Evolutionary conservation across 2,797 vertebrate species (phyloP).

Genomic region (Anas bahamensis): DNA sequence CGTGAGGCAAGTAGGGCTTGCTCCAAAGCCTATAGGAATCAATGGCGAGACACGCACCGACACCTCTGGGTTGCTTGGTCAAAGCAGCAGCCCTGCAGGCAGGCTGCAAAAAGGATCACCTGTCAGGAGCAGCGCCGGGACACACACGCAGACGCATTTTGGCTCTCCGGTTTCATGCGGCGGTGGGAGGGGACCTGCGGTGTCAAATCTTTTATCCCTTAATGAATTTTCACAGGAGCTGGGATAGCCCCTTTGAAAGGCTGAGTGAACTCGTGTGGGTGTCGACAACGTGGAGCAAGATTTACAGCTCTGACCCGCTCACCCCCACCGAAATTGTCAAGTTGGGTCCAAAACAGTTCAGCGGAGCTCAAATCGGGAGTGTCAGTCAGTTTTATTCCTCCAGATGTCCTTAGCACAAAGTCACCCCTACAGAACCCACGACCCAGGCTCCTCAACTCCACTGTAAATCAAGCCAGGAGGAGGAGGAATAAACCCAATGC

Average conservation of each 20-base stretch:
- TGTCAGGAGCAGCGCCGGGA: slow-evolving; percentile 33
- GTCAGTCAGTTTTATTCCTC: slow-evolving; percentile 66
- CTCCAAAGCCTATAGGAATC: not conserved
- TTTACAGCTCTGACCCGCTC: slow-evolving; percentile 69
- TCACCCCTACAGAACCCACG: slow-evolving; percentile 46
- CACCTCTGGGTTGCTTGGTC: slow-evolving; percentile 10
- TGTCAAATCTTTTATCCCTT: slow-evolving; percentile 66
- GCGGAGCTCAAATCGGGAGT: slow-evolving; percentile 46
- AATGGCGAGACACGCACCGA: not conserved
- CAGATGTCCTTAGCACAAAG: slow-evolving; percentile 69
- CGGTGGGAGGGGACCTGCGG: not conserved
- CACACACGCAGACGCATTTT: slow-evolving; percentile 51
- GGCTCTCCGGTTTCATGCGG: slow-evolving; percentile 47
- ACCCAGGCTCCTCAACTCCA: slow-evolving; percentile 27
- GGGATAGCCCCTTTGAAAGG: slow-evolving; percentile 63
- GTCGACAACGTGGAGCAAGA: slow-evolving; percentile 44
- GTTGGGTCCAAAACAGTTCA: slow-evolving; percentile 54
- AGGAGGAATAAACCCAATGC: not conserved
- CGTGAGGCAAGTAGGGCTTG: not conserved
- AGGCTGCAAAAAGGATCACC: slow-evolving; percentile 55
- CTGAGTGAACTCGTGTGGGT: slow-evolving; percentile 65
- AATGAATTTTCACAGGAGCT: slow-evolving; percentile 66
- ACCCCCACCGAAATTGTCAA: slow-evolving; percentile 55
- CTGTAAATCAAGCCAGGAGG: slow-evolving; percentile 42
- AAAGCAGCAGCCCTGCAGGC: slow-evolving; percentile 32